Percentiles rank a stretch among this genome's conserved stretches.
Evolutionary conservation across 2,888 invertebrate species (phyloP).

Genomic region (Meiosimyza decipiens): DNA sequence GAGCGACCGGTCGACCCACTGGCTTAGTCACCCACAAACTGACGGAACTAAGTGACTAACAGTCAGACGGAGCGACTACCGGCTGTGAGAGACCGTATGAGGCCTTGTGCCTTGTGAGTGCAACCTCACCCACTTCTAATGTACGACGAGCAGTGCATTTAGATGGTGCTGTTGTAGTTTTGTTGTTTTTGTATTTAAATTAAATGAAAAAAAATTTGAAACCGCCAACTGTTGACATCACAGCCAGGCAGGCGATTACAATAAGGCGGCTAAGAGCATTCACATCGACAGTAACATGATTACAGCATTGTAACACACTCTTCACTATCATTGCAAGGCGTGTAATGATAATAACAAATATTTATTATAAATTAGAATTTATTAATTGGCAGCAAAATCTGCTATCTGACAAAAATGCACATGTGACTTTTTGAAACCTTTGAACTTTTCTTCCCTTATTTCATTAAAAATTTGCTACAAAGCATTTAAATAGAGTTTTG

Average conservation of each 20-base stretch:
- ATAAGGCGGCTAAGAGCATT: neutral
- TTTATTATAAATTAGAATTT: too few species aligned
- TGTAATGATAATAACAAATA: too few species aligned
- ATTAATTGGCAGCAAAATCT: too few species aligned
- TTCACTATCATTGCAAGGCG: too few species aligned
- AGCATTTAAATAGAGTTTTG: too few species aligned
- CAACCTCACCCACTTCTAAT: constrained; percentile 4
- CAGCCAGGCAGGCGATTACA: neutral
- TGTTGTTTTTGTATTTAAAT: constrained; percentile 3
- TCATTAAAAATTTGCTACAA: too few species aligned
- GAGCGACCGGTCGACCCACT: neutral
- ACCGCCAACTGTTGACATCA: constrained; percentile 7
- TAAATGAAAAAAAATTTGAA: neutral
- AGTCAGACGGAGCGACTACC: neutral
- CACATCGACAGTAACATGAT: neutral
- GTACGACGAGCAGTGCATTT: too few species aligned
- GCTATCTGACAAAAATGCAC: too few species aligned
- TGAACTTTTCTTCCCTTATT: too few species aligned
- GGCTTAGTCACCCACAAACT: too few species aligned
- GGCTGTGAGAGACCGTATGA: neutral
- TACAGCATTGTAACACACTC: too few species aligned
- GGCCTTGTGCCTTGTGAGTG: neutral
- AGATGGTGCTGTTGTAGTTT: neutral
- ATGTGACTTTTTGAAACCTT: too few species aligned
- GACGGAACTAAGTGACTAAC: neutral